Conservation (phyloP, 2,797 vertebrate species). For the Sebastes matsubarae region DNA sequence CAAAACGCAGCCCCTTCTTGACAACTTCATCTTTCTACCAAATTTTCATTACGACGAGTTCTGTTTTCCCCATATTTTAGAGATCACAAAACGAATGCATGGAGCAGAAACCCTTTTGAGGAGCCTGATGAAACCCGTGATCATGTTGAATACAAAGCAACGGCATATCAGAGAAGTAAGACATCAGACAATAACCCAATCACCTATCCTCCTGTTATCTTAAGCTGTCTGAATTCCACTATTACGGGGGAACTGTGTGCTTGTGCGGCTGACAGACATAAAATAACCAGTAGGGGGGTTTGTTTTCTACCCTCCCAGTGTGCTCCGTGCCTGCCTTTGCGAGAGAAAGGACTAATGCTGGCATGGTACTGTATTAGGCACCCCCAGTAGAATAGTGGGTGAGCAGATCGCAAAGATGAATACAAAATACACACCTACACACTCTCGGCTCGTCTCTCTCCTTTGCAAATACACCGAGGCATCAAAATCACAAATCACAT, state of each 20-base stretch:
- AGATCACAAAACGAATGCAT: constrained; percentile 63
- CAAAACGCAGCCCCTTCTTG: constrained; percentile 5
- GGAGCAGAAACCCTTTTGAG: constrained; percentile 71
- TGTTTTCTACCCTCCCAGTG: constrained; percentile 84
- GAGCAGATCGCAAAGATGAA: constrained; percentile 84
- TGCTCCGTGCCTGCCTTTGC: constrained; percentile 79
- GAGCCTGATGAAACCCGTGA: constrained; percentile 71
- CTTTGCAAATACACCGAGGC: constrained; percentile 80
- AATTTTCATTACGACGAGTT: constrained; percentile 35
- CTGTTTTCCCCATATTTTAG: constrained; percentile 62
- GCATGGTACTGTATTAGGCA: constrained; percentile 84
- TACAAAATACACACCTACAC: constrained; percentile 84
- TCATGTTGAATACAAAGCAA: constrained; percentile 75
- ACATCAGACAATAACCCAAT: constrained; percentile 84
- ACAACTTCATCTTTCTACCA: constrained; percentile 26
- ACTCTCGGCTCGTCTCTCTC: constrained; percentile 76
- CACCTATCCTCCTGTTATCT: constrained; percentile 82
- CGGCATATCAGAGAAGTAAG: constrained; percentile 79
- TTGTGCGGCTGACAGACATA: constrained; percentile 81
- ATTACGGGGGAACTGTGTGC: constrained; percentile 78
- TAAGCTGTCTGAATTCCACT: constrained; percentile 83
- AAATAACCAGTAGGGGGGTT: constrained; percentile 85
- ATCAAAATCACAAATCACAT: constrained; percentile 87
- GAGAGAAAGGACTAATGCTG: constrained; percentile 83
- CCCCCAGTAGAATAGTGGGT: constrained; percentile 84